A percentile compares a stretch with the other conserved stretches of the same genome.
Evolutionary conservation across 2,888 invertebrate genomes (phyloP).

Genomic region (Mechanitis messenoides): DNA sequence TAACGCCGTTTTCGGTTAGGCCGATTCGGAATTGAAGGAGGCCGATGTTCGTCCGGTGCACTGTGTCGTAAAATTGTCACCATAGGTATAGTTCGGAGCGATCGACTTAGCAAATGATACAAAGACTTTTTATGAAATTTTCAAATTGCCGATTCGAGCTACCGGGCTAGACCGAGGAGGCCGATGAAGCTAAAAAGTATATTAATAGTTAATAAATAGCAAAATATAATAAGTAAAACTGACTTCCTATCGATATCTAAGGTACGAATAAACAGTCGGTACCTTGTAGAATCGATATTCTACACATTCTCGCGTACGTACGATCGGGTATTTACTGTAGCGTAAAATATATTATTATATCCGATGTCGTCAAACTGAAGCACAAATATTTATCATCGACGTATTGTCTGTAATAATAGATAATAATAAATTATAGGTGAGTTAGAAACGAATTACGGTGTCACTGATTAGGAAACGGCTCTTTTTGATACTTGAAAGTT

Average conservation of each 20-base stretch:
- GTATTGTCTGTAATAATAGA: constrained; percentile 61
- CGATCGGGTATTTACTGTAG: constrained; percentile 35
- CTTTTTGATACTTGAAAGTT: constrained; percentile 15
- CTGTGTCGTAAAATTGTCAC: constrained; percentile 13
- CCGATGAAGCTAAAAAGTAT: constrained; percentile 3
- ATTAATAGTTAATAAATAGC: constrained; percentile 65
- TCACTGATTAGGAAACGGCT: constrained; percentile 24
- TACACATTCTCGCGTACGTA: constrained; percentile 17
- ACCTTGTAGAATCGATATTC: constrained; percentile 26
- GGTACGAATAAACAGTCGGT: constrained; percentile 41
- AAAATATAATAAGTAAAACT: constrained; percentile 69
- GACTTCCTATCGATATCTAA: constrained; percentile 74
- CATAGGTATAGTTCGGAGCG: constrained; percentile 33
- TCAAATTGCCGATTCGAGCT: constrained; percentile 44
- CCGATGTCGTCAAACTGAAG: constrained; percentile 42
- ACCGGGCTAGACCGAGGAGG: constrained; percentile 30
- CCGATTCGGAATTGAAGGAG: background rate
- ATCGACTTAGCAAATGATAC: constrained; percentile 42
- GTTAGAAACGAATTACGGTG: constrained; percentile 39
- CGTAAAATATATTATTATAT: constrained; percentile 34
- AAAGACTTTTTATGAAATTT: constrained; percentile 66
- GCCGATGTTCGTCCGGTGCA: constrained; percentile 7
- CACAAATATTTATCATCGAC: constrained; percentile 57
- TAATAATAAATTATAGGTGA: constrained; percentile 58
- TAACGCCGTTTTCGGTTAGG: background rate